Conservation (phyloP, 1,140 invertebrate species). For the Cephus cinctus region DNA sequence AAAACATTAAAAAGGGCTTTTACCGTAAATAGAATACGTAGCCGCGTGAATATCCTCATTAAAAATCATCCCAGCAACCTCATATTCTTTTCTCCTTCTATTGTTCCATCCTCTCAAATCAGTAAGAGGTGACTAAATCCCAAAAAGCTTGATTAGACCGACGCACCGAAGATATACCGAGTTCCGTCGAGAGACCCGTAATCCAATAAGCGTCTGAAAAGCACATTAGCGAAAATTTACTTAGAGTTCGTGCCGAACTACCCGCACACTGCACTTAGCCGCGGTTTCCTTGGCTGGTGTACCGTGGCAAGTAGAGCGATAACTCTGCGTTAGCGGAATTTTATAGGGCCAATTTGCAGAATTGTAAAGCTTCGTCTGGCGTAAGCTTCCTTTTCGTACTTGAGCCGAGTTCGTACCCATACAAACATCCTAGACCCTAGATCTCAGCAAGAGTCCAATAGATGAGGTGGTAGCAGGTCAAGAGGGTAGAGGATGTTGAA, state of each 20-base stretch:
- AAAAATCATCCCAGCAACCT: neutral
- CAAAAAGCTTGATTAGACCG: neutral
- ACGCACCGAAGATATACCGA: neutral
- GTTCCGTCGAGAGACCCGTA: neutral
- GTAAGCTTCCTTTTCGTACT: neutral
- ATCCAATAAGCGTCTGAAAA: conserved; percentile 5
- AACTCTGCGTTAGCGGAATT: conserved; percentile 1
- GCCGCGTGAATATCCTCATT: neutral
- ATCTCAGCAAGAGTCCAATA: too few species aligned
- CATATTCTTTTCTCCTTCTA: neutral
- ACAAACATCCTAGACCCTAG: too few species aligned
- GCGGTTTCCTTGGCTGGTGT: neutral
- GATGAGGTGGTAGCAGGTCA: too few species aligned
- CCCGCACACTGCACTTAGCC: neutral
- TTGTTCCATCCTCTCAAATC: neutral
- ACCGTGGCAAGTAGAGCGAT: conserved; percentile 1
- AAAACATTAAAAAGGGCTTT: neutral
- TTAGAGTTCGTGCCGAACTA: neutral
- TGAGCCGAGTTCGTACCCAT: too few species aligned
- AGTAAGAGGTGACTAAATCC: neutral
- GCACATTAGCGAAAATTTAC: conserved; percentile 7
- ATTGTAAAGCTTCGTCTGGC: neutral
- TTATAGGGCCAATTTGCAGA: conserved; percentile 5
- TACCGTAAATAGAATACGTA: neutral
- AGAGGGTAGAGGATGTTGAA: too few species aligned